Base-by-base conservation (phyloP, 2,113 vertebrate genomes). In the Hyla sarda region DNA sequence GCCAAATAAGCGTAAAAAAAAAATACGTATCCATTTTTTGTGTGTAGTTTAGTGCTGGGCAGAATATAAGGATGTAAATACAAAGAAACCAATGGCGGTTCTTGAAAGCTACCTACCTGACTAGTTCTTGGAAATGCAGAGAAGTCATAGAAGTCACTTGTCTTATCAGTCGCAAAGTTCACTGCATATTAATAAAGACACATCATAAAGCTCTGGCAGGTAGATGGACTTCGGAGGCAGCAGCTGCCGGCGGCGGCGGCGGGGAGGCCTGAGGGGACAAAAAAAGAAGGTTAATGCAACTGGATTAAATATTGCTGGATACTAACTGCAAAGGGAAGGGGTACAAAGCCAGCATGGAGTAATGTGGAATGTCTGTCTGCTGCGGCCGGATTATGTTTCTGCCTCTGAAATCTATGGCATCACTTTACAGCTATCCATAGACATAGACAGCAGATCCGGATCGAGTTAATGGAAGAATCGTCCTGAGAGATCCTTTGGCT, bases 341-440 rank as follows among this genome's bases (percentile, higher is more conserved):
- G 30, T 56, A 56, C 1, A 13, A 34, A n/a, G n/a, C 21, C 69
- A 76, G 75, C 56, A 69, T 50, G 5, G 48, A 60, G 78, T 74
- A 73, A 17, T 21, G 83, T 60, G 84, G 34, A 48, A 85, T n/a
- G 84, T 71, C 47, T 48, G 47, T 41, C 60, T 71, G 84, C 45
- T 69, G 52, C 32, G 28, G 30, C 1, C 5, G 30, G 30, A 32
- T 77, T 77, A 28, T 25, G 83, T 58, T 75, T 37, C 48, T 72
- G 65, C 62, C 81, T 37, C 28, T 45, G 13, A 21, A 41, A 37
- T 81, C 79, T 72, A 47, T 25, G 65, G 54, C 56, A 62, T 62
- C 58, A 45, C 14, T 81, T 47, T 74, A 47, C 41, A 47, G 72
- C 62, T 34, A 67, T 32, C 62, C 62, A 67, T 19, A 71, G 67